Base-by-base conservation (phyloP, 2,113 vertebrate species). In the Neogale vison region DNA sequence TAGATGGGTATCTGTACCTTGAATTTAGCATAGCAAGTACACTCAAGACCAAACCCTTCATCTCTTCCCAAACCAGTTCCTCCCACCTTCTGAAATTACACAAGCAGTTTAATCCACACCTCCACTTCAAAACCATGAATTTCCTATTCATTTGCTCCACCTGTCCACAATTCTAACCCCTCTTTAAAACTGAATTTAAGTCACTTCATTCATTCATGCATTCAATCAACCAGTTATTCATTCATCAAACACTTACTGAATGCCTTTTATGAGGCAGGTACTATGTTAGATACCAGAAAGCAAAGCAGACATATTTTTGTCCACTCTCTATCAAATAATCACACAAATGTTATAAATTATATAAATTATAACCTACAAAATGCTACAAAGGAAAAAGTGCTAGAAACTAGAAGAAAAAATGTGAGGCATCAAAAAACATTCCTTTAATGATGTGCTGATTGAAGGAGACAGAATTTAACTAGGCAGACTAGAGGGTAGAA, bases 181-280 rank as follows among this genome's bases (percentile, higher is more conserved):
- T n/a, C 61, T 92, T 77, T 76, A 93, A 97, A 96, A 87, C 17
- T 42, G 23, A 97, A 96, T 88, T 88, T 71, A 84, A 93, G 50
- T 82, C 36, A 39, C 52, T 88, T 90, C 52, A 83, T 87, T 93
- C 86, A 80, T 47, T 77, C 74, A 90, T 29, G 18, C 61, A 92
- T 36, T 90, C 93, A 97, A 85, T 93, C 88, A 94, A 91, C n/a
- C 59, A 94, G 13, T 93, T 86, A 93, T 65, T 94, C 91, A 95
- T 79, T 93, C 61, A 93, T 88, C 69, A 97, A 97, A 92, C 55
- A 65, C 77, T 82, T 59, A 67, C 63, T 13, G 26, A 94, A 21
- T 86, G 63, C 39, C 77, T 97, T 95, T 88, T 89, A 63, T 59
- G n/a, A 93, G 79, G 29, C 29, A 82, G 61, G 55, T 10, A 95